Evolutionary conservation across 1,140 invertebrate genomes (phyloP), one percentile per base, ranked within the genome.

Genomic region (Frieseomelitta varia): DNA sequence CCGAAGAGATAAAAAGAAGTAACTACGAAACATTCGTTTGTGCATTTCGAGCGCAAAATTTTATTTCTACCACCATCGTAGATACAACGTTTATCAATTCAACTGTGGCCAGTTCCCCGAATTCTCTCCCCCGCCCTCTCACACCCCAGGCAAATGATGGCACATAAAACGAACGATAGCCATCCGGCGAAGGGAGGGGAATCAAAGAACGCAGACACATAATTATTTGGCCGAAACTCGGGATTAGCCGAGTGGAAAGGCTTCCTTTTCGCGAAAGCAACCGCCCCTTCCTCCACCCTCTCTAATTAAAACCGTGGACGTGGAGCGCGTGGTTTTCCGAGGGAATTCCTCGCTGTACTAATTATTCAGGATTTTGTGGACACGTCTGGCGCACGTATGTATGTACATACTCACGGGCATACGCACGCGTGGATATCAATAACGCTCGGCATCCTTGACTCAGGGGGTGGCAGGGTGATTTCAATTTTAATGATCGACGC

Each of bases 361-460:
- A 81, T 81, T 81, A 81, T 81, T 73, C 79, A 53, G 69, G 47
- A 81, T 81, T 79, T 39, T 27, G 51, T 56, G 65, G 77, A 69
- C 65, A 56, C 65, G 21, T 6, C 61, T n/a, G 24, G 58, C 1
- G 58, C 58, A 14, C 58, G 39, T 47, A 61, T 12, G n/a, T 24
- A 1, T 2, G 30, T 30, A 30, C 30, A 30, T 30, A 30, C 30
- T 1, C 30, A 47, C 6, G 39, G 24, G 4, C 71, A 15, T 10
- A 19, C 71, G 71, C 19, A 47, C 58, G 27, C n/a, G 19, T 8
- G 56, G 24, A 53, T 79, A 69, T 79, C 77, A 56, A 69, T 69
- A 79, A 56, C 74, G 15, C 39, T 24, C 58, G 24, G 2, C 58
- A 61, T 2, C 56, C 21, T 30, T 30, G 47, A 10, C 1, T 61